These are phyloP conservation scores for Menidia menidia DNA, from an alignment of 2,797 vertebrate species.

Conservation along the genomic window DNA sequence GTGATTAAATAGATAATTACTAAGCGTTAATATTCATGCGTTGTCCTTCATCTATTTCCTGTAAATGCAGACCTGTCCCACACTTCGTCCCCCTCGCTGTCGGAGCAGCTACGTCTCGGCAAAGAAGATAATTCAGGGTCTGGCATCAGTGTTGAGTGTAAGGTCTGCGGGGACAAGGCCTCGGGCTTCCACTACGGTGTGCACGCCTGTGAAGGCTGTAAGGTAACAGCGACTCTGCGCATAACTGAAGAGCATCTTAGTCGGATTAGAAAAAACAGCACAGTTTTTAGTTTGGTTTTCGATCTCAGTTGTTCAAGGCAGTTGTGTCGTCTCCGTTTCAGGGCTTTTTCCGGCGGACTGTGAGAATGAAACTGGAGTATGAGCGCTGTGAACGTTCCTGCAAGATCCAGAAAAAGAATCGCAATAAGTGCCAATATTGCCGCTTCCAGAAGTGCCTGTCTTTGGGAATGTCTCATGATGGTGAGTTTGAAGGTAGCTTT, in stretches of 20 bases:
- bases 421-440: constrained; percentile 99
- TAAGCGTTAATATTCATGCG: not conserved
- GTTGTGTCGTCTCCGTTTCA: constrained; percentile 54
- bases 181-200: constrained; percentile 99
- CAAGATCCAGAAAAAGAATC: constrained; percentile 98
- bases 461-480: constrained; percentile 97
- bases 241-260: not conserved
- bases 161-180: constrained; percentile 97
- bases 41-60: constrained; percentile 1
- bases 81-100: constrained; percentile 90
- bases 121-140: constrained; percentile 83
- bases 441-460: constrained; percentile 99
- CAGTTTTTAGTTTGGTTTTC: not conserved
- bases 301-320: constrained; percentile 9
- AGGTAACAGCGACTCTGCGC: constrained; percentile 82
- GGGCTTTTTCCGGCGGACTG: constrained; percentile 98
- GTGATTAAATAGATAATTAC: not conserved
- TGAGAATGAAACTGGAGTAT: constrained; percentile 98
- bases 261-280: not conserved
- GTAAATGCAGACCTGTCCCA: constrained; percentile 86
- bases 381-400: constrained; percentile 95
- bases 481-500: constrained; percentile 80
- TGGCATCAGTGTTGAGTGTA: constrained; percentile 93
- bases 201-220: constrained; percentile 98
- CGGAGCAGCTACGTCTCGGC: constrained; percentile 92